Evolutionary conservation across 2,888 invertebrate species (phyloP).

Genomic region (Drosophila greeni): DNA sequence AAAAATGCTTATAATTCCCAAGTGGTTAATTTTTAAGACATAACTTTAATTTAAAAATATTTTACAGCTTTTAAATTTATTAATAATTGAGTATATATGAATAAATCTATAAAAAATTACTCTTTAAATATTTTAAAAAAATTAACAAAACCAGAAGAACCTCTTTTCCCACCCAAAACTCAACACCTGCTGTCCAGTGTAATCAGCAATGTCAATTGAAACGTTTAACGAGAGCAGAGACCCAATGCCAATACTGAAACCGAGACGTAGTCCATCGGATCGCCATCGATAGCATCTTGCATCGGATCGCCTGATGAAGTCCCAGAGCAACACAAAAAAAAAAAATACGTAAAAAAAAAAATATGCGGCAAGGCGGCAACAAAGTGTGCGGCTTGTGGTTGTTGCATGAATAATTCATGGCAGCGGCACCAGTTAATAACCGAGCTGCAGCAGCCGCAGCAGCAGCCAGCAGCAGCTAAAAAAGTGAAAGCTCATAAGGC

Average conservation of each 20-base stretch:
- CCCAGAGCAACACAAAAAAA: conserved; percentile 27
- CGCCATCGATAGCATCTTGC: conserved; percentile 17
- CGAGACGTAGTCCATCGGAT: conserved; percentile 28
- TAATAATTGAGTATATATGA: no score
- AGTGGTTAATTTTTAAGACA: no score
- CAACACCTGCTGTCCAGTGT: conserved; percentile 33
- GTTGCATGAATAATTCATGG: conserved; percentile 71
- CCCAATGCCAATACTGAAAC: conserved; percentile 18
- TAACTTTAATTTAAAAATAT: no score
- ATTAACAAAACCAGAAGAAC: no score
- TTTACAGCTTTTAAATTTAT: no score
- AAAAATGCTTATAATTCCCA: no score
- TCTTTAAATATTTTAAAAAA: no score
- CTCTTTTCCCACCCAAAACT: background rate
- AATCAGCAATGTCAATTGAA: conserved; percentile 47
- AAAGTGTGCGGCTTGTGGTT: conserved; percentile 54
- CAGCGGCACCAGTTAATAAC: conserved; percentile 65
- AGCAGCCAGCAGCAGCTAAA: conserved; percentile 49
- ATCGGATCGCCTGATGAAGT: conserved; percentile 43
- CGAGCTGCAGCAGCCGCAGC: conserved; percentile 42
- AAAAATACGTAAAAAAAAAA: conserved; percentile 19
- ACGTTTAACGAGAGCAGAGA: conserved; percentile 47
- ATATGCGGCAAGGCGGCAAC: conserved; percentile 38
- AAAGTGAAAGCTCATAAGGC: conserved; percentile 75
- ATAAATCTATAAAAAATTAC: no score